These are phyloP conservation scores for Spatula versicolor DNA, from an alignment of 2,797 vertebrate species.

Conservation along the genomic window DNA sequence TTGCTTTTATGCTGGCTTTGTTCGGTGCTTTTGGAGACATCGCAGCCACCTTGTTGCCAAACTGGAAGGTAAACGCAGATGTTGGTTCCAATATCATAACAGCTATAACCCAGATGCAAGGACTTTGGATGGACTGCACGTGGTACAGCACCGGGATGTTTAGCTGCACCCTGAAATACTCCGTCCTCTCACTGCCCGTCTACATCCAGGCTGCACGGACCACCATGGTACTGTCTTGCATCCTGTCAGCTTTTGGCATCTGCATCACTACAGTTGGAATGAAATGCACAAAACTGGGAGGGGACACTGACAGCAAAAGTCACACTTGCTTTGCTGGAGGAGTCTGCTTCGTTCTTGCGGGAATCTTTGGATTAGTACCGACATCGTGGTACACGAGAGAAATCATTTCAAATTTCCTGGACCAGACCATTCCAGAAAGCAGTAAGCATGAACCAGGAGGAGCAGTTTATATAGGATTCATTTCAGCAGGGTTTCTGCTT, in stretches of 20 bases:
- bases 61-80: constrained; percentile 89
- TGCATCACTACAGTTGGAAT: constrained; percentile 88
- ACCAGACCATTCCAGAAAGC: constrained; percentile 85
- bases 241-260: constrained; percentile 85
- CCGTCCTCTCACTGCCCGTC: constrained; percentile 85
- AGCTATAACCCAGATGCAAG: constrained; percentile 88
- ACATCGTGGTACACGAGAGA: constrained; percentile 91
- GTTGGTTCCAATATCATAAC: constrained; percentile 87
- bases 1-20: constrained; percentile 90
- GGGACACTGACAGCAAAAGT: constrained; percentile 84
- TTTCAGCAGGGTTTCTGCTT: constrained; percentile 88
- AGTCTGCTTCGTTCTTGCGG: constrained; percentile 85
- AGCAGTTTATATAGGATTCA: constrained; percentile 88
- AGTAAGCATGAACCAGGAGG: constrained; percentile 90
- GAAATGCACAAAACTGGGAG: constrained; percentile 90
- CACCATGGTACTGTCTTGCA: constrained; percentile 90
- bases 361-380: constrained; percentile 84
- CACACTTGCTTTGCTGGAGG: constrained; percentile 87
- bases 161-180: constrained; percentile 90
- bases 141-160: constrained; percentile 94
- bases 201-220: constrained; percentile 87
- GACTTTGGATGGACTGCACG: constrained; percentile 97
- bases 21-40: constrained; percentile 85
- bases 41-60: constrained; percentile 89
- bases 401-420: constrained; percentile 86